A percentile compares a stretch with the other conserved stretches of the same genome.
phyloP scores from a whole-genome alignment of 2,113 vertebrate genomes.

The Cepphus grylle region DNA sequence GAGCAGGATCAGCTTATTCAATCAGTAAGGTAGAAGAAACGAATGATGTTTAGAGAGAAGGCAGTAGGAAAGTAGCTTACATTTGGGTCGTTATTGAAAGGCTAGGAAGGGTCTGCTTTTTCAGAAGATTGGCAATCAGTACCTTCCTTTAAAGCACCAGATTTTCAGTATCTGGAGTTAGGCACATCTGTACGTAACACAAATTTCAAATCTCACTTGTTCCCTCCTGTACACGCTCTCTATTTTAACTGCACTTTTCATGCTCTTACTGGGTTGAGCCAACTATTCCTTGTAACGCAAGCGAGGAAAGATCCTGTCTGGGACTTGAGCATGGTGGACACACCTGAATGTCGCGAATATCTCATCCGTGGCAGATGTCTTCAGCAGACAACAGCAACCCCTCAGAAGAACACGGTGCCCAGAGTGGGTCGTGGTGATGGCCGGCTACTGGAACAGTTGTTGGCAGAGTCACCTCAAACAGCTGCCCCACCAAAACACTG shows the following conservation, averaged over 20 bases:
- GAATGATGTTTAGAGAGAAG: background rate
- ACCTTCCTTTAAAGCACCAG: background rate
- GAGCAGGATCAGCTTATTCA: background rate
- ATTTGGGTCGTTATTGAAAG: background rate
- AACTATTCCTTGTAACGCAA: background rate
- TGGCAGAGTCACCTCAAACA: background rate
- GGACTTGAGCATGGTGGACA: background rate
- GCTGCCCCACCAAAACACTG: background rate
- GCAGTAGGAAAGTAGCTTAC: background rate
- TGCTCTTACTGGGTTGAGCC: background rate
- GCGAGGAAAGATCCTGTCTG: background rate
- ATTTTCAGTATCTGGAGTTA: background rate
- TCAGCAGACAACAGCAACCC: background rate
- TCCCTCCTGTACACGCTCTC: background rate
- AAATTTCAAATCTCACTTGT: background rate
- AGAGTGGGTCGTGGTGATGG: background rate
- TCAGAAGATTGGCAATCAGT: background rate
- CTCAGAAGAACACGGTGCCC: background rate
- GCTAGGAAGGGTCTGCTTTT: background rate
- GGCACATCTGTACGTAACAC: background rate
- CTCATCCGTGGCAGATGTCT: background rate
- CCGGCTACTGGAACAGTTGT: background rate
- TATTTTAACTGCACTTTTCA: background rate
- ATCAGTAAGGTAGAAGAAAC: background rate
- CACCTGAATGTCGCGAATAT: background rate